phyloP scores from a whole-genome alignment of 2,113 vertebrate genomes.

The Thryonomys swinderianus region DNA sequence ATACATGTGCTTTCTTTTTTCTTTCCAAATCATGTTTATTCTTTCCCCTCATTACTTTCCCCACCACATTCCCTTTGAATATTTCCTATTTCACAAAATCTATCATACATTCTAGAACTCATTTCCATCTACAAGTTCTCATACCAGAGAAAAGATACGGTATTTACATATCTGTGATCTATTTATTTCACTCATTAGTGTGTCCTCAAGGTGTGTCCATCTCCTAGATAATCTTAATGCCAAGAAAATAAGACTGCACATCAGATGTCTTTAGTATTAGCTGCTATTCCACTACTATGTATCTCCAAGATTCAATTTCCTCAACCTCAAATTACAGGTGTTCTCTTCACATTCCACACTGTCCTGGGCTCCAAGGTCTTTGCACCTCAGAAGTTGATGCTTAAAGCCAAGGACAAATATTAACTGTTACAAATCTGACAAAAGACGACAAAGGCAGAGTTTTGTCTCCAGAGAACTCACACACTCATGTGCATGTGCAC shows the following conservation, averaged over 20 bases:
- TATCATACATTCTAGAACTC: too few relatives aligned
- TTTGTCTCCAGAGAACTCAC: not conserved
- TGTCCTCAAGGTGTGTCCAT: too few relatives aligned
- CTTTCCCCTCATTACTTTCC: too few relatives aligned
- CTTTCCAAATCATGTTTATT: too few relatives aligned
- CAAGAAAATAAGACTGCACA: not conserved
- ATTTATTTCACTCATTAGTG: too few relatives aligned
- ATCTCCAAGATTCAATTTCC: not conserved
- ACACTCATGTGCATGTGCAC: too few relatives aligned
- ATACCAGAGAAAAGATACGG: too few relatives aligned
- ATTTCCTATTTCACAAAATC: too few relatives aligned
- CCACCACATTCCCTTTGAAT: too few relatives aligned
- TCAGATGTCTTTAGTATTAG: not conserved
- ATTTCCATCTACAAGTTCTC: too few relatives aligned
- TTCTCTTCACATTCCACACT: not conserved
- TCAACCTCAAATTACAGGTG: not conserved
- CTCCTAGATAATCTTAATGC: not conserved
- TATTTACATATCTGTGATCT: too few relatives aligned
- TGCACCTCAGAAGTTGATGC: not conserved
- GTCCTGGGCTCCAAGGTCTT: not conserved
- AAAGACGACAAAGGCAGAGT: not conserved
- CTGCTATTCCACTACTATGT: not conserved
- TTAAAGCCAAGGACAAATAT: not conserved
- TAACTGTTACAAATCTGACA: not conserved
- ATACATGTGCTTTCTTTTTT: too few relatives aligned